Evolutionary conservation across 2,113 vertebrate species (phyloP), one percentile per base, ranked within the genome.

Genomic region (Indicator maculatus): DNA sequence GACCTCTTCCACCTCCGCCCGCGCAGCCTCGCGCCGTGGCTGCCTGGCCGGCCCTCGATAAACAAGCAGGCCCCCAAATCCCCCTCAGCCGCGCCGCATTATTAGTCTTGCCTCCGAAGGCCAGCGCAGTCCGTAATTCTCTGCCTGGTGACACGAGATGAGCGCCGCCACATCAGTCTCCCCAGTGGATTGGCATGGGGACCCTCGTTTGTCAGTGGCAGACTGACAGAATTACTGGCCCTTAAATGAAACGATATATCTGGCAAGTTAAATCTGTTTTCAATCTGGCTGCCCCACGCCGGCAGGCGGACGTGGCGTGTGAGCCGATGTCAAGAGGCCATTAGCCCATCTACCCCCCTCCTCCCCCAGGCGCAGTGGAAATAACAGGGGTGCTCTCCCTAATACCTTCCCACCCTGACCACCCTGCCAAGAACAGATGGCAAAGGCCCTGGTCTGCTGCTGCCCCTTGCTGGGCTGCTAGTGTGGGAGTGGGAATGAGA

Each of bases 201-300:
- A 96, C 96, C 95, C 96, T 97, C 97, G 96, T 98, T 97, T 96
- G 96, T 98, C 98, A 98, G 96, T 95, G 93, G 55, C 53, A 91
- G 96, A 96, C 94, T 98, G 98, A 98, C 98, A 98, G 98, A 97
- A 97, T 98, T 97, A 98, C 97, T 97, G 96, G 97, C 94, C 91
- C 91, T 97, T 95, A 97, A 98, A 98, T 98, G 95, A 97, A 98
- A 98, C 98, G 83, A 97, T 98, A 98, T 97, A 98, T 98, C 98
- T 98, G 96, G 95, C 97, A 96, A 94, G 96, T 97, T 97, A 97
- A 98, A 97, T 98, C 96, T 96, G 88, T 95, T 93, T 96, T 94
- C 96, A 94, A 93, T 96, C 95, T 88, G 86, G 87, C 87, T 94
- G 93, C 92, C 89, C 86, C 41, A 65, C 26, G 83, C 89, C 87